Conservation (phyloP, 2,888 invertebrate genomes). For the Amphipyra tragopoginis region DNA sequence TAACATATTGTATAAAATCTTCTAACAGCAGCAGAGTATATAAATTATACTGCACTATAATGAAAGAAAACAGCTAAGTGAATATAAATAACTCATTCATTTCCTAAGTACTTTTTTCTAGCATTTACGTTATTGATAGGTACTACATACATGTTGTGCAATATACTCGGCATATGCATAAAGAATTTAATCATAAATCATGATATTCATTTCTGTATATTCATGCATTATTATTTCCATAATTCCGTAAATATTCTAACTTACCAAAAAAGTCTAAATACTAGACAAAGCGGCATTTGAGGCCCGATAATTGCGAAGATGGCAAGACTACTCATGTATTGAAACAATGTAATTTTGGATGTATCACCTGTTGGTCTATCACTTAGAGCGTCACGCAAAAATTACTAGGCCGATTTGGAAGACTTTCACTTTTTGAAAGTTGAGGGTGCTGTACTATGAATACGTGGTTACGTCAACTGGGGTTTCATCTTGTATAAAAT, state of each 20-base stretch:
- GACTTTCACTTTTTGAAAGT: conserved; percentile 54
- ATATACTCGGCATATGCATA: conserved; percentile 6
- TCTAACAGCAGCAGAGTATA: too few species aligned
- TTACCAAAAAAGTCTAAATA: conserved; percentile 23
- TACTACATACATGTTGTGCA: conserved; percentile 25
- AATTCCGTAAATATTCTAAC: conserved; percentile 21
- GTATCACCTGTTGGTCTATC: conserved; percentile 40
- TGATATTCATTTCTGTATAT: neutral
- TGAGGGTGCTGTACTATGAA: conserved; percentile 44
- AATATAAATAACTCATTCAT: too few species aligned
- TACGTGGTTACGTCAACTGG: conserved; percentile 40
- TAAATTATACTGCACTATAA: too few species aligned
- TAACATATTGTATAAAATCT: too few species aligned
- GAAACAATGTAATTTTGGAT: conserved; percentile 19
- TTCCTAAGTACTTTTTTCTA: conserved; percentile 11
- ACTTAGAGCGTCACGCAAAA: conserved; percentile 50
- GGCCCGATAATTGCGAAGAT: too few species aligned
- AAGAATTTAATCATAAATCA: conserved; percentile 32
- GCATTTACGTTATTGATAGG: conserved; percentile 6
- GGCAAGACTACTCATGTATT: conserved; percentile 7
- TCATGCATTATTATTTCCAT: conserved; percentile 20
- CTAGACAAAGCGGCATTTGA: conserved; percentile 1
- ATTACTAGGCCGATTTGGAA: conserved; percentile 50
- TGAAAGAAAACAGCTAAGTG: too few species aligned
- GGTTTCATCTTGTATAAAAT: conserved; percentile 36